Base-by-base conservation (phyloP, 1,140 invertebrate species). In the Hypothenemus hampei region DNA sequence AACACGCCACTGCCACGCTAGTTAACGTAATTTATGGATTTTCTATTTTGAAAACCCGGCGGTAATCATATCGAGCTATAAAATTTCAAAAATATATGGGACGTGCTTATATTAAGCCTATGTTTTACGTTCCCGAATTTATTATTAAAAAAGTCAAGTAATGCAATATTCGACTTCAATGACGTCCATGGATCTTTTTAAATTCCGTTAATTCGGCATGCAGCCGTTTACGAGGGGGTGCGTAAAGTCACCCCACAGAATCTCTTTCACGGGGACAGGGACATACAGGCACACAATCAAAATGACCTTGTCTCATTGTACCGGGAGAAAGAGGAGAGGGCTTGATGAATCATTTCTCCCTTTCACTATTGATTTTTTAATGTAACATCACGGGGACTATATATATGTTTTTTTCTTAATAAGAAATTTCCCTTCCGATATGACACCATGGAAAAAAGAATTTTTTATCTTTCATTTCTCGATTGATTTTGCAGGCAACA, bases 401-500 rank as follows among this genome's bases (percentile, higher is more conserved):
- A n/a, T n/a, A n/a, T n/a, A n/a, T n/a, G n/a, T n/a, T n/a, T n/a
- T n/a, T n/a, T n/a, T n/a, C n/a, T n/a, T n/a, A n/a, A n/a, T n/a
- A n/a, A n/a, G n/a, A n/a, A n/a, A n/a, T n/a, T n/a, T n/a, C n/a
- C n/a, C n/a, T n/a, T n/a, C n/a, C n/a, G n/a, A n/a, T n/a, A n/a
- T n/a, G n/a, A n/a, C n/a, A n/a, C n/a, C n/a, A n/a, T n/a, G n/a
- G n/a, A n/a, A n/a, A n/a, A n/a, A n/a, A n/a, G n/a, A n/a, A n/a
- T n/a, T n/a, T n/a, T n/a, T n/a, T n/a, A n/a, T n/a, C 13, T 43
- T 22, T 43, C 23, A 43, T 43, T 43, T 18, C 20, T 11, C 40
- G 40, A 21, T 43, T 43, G 40, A 43, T 43, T 48, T 31, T 11
- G n/a, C 33, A 18, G 39, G 62, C 62, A 64, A 64, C 62, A 64